Conservation (phyloP, 1,140 invertebrate species). For the Propsilocerus akamusi region DNA sequence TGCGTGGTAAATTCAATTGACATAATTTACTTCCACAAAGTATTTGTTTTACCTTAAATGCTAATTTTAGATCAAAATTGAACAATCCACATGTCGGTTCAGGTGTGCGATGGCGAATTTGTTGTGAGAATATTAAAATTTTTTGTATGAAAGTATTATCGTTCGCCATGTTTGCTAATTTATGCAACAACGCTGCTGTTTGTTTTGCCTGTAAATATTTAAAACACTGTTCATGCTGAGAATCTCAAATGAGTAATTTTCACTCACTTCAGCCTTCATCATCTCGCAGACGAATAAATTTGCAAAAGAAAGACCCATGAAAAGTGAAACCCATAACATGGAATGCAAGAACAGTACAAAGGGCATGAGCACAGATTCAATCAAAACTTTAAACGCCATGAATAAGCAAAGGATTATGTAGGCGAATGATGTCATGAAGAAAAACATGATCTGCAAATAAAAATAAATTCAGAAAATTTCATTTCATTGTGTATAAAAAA, state of each 20-base stretch:
- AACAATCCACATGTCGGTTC: neutral
- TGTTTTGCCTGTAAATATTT: too few species aligned
- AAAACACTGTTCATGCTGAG: too few species aligned
- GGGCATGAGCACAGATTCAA: neutral
- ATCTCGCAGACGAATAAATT: neutral
- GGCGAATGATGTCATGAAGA: neutral
- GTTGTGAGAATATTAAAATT: neutral
- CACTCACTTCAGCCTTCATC: neutral
- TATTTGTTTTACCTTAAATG: neutral
- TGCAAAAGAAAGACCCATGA: too few species aligned
- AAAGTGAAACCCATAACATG: neutral
- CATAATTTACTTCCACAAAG: neutral
- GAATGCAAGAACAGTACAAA: neutral
- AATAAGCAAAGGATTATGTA: neutral
- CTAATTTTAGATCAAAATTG: neutral
- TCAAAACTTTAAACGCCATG: neutral
- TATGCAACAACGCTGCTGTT: neutral
- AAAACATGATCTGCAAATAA: neutral
- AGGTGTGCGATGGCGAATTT: neutral
- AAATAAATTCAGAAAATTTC: neutral
- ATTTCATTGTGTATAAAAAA: too few species aligned
- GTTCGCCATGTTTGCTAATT: neutral
- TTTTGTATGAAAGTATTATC: neutral
- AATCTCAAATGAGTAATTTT: too few species aligned
- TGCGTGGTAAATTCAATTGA: neutral